phyloP scores from a whole-genome alignment of 2,888 invertebrate genomes.

The Axea sp. region DNA sequence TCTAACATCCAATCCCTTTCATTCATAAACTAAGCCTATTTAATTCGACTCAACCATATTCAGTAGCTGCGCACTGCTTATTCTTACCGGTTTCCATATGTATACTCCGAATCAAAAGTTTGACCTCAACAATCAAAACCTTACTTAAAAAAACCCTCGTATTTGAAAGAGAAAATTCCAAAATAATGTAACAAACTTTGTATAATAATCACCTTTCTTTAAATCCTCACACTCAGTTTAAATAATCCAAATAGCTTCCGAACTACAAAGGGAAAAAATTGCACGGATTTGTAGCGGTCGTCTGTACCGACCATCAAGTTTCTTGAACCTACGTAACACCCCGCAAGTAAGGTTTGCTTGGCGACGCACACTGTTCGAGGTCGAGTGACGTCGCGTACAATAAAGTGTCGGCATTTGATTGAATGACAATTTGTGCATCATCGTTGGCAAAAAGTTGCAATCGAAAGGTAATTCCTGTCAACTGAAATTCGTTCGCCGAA shows the following conservation, averaged over 20 bases:
- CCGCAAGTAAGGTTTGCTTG: slow-evolving; percentile 21
- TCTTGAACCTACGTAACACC: slow-evolving; percentile 51
- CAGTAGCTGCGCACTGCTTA: slow-evolving; percentile 12
- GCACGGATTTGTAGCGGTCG: slow-evolving; percentile 3
- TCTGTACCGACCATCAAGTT: slow-evolving; percentile 34
- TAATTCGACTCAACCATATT: slow-evolving; percentile 1
- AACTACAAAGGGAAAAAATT: too few relatives aligned
- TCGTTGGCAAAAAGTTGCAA: neutral
- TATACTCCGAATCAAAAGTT: slow-evolving; percentile 1
- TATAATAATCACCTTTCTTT: too few relatives aligned
- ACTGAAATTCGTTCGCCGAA: neutral
- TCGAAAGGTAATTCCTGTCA: neutral
- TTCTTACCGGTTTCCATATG: slow-evolving; percentile 8
- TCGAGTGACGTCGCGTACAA: too few relatives aligned
- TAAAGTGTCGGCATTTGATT: too few relatives aligned
- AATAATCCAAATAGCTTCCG: too few relatives aligned
- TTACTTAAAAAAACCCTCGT: neutral
- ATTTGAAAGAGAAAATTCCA: too few relatives aligned
- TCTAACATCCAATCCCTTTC: neutral
- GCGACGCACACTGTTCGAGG: too few relatives aligned
- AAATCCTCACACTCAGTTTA: too few relatives aligned
- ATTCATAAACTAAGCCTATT: slow-evolving; percentile 5
- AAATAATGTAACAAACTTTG: too few relatives aligned
- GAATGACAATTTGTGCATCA: neutral
- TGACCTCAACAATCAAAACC: neutral